phyloP scores from a whole-genome alignment of 2,797 vertebrate genomes.

The Cuculus canorus region DNA sequence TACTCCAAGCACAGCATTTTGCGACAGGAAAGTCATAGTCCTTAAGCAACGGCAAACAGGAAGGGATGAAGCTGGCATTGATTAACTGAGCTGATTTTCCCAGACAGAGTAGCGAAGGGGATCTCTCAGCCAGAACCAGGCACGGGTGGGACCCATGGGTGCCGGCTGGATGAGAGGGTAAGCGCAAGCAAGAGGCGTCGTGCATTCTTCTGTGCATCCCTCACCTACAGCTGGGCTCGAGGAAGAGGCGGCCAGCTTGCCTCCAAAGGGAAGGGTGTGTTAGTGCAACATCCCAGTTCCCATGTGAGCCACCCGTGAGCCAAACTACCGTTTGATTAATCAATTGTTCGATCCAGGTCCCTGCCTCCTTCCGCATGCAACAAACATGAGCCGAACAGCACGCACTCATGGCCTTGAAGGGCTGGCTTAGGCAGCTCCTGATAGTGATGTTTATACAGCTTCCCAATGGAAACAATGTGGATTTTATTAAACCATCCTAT shows the following conservation, averaged over 20 bases:
- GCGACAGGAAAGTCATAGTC: neutral
- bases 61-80: neutral
- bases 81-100: neutral
- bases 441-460: conserved; percentile 60
- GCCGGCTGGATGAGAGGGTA: neutral
- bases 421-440: conserved; percentile 40
- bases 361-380: neutral
- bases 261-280: neutral
- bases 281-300: neutral
- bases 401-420: neutral
- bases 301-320: neutral
- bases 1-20: neutral
- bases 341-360: neutral
- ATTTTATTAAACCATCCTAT: conserved; percentile 64
- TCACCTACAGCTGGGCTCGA: conserved; percentile 52
- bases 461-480: conserved; percentile 66
- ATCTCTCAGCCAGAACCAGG: neutral
- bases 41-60: neutral
- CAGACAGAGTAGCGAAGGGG: neutral
- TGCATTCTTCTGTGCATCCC: conserved; percentile 39
- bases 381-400: neutral
- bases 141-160: neutral
- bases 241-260: conserved; percentile 3
- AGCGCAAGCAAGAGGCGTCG: neutral
- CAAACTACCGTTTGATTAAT: conserved; percentile 53